Conservation (phyloP, 1,140 invertebrate species). For the Lepidurus couesii region DNA sequence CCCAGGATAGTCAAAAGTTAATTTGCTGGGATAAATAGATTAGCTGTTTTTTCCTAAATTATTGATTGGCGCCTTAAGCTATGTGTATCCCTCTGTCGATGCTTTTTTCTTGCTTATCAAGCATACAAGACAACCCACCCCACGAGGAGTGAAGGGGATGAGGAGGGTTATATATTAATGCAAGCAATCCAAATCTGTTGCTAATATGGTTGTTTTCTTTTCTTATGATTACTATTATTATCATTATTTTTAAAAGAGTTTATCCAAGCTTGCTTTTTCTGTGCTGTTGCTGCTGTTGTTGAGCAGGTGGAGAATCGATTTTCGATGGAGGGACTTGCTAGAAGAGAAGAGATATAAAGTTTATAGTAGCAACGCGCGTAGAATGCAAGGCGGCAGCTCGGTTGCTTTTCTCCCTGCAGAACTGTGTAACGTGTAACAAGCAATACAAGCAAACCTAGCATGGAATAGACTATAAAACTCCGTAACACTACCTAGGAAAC, state of each 20-base stretch:
- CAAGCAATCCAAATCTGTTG: too few species aligned
- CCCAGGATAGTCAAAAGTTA: too few species aligned
- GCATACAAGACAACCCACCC: too few species aligned
- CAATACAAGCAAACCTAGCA: neutral
- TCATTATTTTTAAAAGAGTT: neutral
- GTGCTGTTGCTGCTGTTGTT: neutral
- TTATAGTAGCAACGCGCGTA: neutral
- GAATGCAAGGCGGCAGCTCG: neutral
- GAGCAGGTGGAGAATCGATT: neutral
- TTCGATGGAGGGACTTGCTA: conserved; percentile 3
- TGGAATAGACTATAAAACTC: conserved; percentile 2
- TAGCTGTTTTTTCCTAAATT: too few species aligned
- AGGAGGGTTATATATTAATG: too few species aligned
- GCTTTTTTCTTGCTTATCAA: too few species aligned
- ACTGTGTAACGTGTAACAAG: neutral
- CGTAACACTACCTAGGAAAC: neutral
- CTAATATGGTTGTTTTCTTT: too few species aligned
- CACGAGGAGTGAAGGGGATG: too few species aligned
- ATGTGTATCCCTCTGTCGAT: too few species aligned
- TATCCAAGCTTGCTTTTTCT: neutral
- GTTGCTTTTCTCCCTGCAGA: neutral
- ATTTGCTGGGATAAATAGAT: too few species aligned
- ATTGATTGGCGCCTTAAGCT: too few species aligned
- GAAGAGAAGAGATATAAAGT: conserved; percentile 11
- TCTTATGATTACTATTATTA: too few species aligned